Evolutionary conservation across 2,888 invertebrate genomes (phyloP), one percentile per base, ranked within the genome.

Genomic region (Oscheius sp.): DNA sequence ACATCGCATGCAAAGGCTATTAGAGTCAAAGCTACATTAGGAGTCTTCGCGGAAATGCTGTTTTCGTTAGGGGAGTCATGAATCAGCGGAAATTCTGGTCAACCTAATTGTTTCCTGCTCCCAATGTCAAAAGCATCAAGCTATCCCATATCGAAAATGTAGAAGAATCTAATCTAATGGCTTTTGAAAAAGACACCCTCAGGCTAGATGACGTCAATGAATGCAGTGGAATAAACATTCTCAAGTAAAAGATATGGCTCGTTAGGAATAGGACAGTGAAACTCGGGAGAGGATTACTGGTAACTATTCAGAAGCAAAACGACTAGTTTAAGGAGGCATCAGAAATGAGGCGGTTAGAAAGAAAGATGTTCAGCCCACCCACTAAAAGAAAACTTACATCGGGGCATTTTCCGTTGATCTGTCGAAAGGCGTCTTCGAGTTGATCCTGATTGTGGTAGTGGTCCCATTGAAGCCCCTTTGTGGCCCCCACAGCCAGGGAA

Each of bases 361-460:
- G 21, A 21, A 21, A 21, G 21, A 21, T 21, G 21, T 21, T 21
- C 21, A 21, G 21, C 21, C 21, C 21, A 21, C 21, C 21, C 21
- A 21, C 21, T 21, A 21, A 21, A 21, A 48, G 13, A 62, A 47
- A 65, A 74, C 94, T 94, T 78, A 94, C 93, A 88, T 94, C 93
- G 4, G 94, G 93, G 89, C 95, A 95, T 89, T 92, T 92, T 79
- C 91, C 89, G 87, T 94, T 92, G 77, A 89, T 81, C 60, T 84
- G 79, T 47, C 72, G 73, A 53, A 88, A 78, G 55, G 80, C 79
- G 33, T 75, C 74, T 60, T 84, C 83, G 77, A 88, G 62, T 55
- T 80, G 81, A 9, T 84, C 76, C 62, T 87, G 86, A 74, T 81
- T 77, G 75, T 88, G 89, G 78, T 88, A 88, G 65, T 83, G 80